phyloP scores from a whole-genome alignment of 2,797 vertebrate genomes.

The Oreochromis mossambicus region DNA sequence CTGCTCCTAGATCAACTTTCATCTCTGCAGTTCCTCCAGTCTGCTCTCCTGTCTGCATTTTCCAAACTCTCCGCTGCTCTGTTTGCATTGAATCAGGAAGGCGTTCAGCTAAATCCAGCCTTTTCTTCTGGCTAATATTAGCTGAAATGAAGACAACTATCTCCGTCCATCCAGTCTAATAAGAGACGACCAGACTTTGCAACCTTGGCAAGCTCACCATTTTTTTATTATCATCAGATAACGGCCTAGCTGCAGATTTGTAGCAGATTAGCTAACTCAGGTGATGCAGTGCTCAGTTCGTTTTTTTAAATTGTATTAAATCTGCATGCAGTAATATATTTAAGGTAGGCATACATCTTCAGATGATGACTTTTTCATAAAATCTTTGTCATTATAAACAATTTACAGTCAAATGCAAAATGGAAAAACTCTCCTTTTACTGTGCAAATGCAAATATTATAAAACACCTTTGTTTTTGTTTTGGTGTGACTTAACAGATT shows the following conservation, averaged over 20 bases:
- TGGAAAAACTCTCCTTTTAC: background rate
- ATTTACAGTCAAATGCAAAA: background rate
- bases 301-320: background rate
- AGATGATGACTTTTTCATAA: background rate
- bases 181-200: background rate
- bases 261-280: background rate
- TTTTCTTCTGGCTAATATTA: background rate
- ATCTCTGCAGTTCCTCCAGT: background rate
- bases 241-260: background rate
- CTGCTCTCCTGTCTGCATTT: background rate
- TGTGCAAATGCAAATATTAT: background rate
- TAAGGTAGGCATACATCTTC: background rate
- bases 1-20: background rate
- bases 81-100: background rate
- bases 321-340: background rate
- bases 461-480: background rate
- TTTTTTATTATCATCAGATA: background rate
- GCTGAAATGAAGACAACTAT: background rate
- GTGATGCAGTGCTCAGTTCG: background rate
- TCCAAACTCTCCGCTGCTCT: background rate
- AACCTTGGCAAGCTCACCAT: rapidly evolving
- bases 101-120: background rate
- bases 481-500: background rate
- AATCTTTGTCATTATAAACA: background rate
- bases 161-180: background rate